A percentile compares a stretch with the other conserved stretches of the same genome.
Evolutionary conservation across 2,888 invertebrate genomes (phyloP).

Genomic region (Nymphalis urticae): DNA sequence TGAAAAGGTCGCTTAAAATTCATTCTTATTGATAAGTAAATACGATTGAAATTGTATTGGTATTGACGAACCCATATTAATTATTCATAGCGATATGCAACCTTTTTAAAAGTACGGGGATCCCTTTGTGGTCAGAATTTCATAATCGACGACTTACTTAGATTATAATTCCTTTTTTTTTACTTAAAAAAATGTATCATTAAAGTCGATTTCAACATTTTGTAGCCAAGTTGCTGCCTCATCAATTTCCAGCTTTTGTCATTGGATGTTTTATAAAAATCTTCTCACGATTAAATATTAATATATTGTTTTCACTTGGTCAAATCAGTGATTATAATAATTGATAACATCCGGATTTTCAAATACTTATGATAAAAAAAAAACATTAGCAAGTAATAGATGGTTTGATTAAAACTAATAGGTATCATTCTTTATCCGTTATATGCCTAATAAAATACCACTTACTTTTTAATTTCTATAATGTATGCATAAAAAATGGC

Average conservation of each 20-base stretch:
- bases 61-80: slow-evolving; percentile 50
- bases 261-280: slow-evolving; percentile 10
- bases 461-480: no score
- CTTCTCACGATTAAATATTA: slow-evolving; percentile 7
- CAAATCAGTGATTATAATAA: background rate
- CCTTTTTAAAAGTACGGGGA: slow-evolving; percentile 60
- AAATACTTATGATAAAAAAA: no score
- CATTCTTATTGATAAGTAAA: slow-evolving; percentile 48
- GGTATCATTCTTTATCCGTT: background rate
- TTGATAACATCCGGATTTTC: background rate
- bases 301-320: slow-evolving; percentile 1
- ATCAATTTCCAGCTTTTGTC: background rate
- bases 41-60: slow-evolving; percentile 55
- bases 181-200: background rate
- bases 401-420: slow-evolving; percentile 1
- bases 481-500: no score
- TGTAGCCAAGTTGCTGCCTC: slow-evolving; percentile 10
- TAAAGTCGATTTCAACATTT: no score
- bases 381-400: background rate
- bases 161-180: slow-evolving; percentile 31
- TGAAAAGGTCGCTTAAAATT: slow-evolving; percentile 47
- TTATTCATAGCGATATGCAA: slow-evolving; percentile 64
- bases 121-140: slow-evolving; percentile 65
- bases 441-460: background rate
- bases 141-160: slow-evolving; percentile 39